These are phyloP conservation scores for Scrobipalpa atriplicella DNA, from an alignment of 2,888 invertebrate species.

Conservation along the genomic window DNA sequence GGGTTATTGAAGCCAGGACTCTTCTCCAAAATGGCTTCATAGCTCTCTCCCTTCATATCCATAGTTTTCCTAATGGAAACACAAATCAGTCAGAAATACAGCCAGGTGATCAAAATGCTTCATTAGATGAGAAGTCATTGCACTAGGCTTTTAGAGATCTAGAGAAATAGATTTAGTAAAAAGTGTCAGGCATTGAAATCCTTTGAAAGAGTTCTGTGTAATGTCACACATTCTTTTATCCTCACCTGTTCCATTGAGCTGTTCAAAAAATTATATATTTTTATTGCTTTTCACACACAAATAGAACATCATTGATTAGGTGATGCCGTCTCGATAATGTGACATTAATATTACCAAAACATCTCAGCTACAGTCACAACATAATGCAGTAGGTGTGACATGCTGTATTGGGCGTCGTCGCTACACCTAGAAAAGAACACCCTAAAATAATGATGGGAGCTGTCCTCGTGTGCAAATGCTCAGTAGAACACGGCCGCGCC, in stretches of 20 bases:
- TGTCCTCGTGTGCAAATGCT: conserved; percentile 44
- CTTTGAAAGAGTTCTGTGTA: conserved; percentile 48
- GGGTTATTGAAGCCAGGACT: conserved; percentile 95
- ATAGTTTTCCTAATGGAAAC: conserved; percentile 86
- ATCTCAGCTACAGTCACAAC: conserved; percentile 73
- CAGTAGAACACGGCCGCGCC: conserved; percentile 52
- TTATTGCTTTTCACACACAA: conserved; percentile 78
- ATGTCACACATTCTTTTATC: conserved; percentile 75
- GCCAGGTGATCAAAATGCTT: conserved; percentile 36
- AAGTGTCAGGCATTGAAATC: conserved; percentile 56
- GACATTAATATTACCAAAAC: conserved; percentile 77
- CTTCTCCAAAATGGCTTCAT: conserved; percentile 91
- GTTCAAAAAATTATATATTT: conserved; percentile 81
- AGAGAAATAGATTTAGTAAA: conserved; percentile 52
- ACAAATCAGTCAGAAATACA: conserved; percentile 42
- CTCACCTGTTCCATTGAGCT: conserved; percentile 81
- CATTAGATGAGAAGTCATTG: conserved; percentile 48
- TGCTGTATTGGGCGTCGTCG: conserved; percentile 65
- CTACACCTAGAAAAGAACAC: conserved; percentile 82
- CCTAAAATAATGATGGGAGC: conserved; percentile 73
- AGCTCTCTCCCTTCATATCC: conserved; percentile 90
- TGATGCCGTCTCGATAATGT: conserved; percentile 75
- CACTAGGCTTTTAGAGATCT: conserved; percentile 50
- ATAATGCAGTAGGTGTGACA: conserved; percentile 62
- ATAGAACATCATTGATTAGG: conserved; percentile 76